Base-by-base conservation (phyloP, 2,113 vertebrate species). In the Thalassarche chlororhynchos region DNA sequence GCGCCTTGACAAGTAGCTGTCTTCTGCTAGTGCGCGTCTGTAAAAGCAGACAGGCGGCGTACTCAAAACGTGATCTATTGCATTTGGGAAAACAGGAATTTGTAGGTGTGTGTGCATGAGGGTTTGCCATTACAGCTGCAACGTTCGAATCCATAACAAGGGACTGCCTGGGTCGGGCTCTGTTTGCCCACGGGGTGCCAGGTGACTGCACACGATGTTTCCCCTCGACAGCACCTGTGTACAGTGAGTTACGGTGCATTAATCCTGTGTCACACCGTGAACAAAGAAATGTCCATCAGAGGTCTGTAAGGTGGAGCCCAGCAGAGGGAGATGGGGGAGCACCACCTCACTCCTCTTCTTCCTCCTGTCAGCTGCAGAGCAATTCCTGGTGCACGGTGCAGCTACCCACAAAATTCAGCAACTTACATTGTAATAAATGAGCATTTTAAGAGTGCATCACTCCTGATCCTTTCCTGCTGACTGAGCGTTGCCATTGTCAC, bases 61-160 rank as follows among this genome's bases (percentile, higher is more conserved):
- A n/a, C 70, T 57, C 34, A 47, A 87, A 60, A 64, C 1, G 1
- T 13, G 32, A 15, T 29, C 34, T 19, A 1, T 71, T 78, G 74
- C 52, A 14, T 46, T 86, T 57, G 32, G 65, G 49, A 54, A 44
- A 82, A 6, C 14, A 13, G 25, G 28, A 28, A 20, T 82, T 38
- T 28, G 14, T 54, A 54, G 28, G 52, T 8, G 40, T 44, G 17
- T 1, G 1, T 26, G 32, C 0, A 0, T 61, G 68, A 74, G 57
- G 54, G 38, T 70, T 89, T 32, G 52, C 4, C 1, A 0, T 24
- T 68, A 40, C 14, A 49, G 71, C 71, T 88, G 57, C 60, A 21
- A 0, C 2, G 3, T 75, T 86, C 16, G 1, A 25, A 49, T 96
- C 66, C 1, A 0, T 28, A 32, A 20, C 21, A 36, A 1, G 0